phyloP scores from a whole-genome alignment of 2,888 invertebrate genomes.

The Stenodema calcarata region DNA sequence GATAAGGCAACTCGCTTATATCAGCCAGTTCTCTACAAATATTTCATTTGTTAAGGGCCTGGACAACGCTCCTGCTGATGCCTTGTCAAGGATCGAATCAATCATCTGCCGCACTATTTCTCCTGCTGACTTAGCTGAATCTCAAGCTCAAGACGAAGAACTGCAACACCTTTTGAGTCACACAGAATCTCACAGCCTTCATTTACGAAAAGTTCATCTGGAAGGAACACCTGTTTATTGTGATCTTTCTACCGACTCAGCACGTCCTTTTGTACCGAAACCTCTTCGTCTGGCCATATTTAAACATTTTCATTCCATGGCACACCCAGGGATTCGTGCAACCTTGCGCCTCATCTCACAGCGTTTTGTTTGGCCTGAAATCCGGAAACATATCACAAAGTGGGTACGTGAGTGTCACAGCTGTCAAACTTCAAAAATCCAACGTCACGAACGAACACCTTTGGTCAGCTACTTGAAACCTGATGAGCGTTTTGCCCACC shows the following conservation, averaged over 20 bases:
- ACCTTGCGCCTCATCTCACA: slow-evolving; percentile 9
- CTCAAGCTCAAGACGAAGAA: background rate
- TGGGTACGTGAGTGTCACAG: slow-evolving; percentile 57
- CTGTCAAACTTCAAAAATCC: slow-evolving; percentile 61
- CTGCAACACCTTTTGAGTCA: background rate
- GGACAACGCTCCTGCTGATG: slow-evolving; percentile 3
- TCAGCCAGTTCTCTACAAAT: slow-evolving; percentile 53
- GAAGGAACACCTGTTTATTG: background rate
- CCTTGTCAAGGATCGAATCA: background rate
- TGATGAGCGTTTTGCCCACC: slow-evolving; percentile 59
- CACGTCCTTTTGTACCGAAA: slow-evolving; percentile 17
- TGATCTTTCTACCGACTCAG: background rate
- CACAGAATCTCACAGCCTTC: background rate
- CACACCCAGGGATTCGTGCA: slow-evolving; percentile 22
- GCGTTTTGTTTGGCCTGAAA: slow-evolving; percentile 41
- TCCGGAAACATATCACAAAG: slow-evolving; percentile 59
- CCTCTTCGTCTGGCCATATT: background rate
- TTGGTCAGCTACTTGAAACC: slow-evolving; percentile 49
- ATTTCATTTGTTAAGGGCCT: background rate
- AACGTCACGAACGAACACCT: slow-evolving; percentile 15
- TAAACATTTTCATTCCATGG: slow-evolving; percentile 7
- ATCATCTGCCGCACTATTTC: background rate
- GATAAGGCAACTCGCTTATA: slow-evolving; percentile 43
- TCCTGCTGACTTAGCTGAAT: background rate
- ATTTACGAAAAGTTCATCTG: background rate